Conservation (phyloP, 1,140 invertebrate genomes). For the Apis cerana region DNA sequence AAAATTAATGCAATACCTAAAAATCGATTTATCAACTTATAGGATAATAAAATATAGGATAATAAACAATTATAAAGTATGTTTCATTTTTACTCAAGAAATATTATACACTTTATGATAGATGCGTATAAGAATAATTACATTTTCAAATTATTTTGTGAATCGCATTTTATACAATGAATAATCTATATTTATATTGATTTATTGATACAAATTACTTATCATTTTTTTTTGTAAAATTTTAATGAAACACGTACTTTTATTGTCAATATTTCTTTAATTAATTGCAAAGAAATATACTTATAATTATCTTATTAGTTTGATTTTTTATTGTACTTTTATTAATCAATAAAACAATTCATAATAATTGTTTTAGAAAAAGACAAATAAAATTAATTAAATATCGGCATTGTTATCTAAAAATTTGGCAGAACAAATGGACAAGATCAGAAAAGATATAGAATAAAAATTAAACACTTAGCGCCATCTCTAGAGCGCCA, state of each 20-base stretch:
- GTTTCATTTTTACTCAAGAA: neutral
- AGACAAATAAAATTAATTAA: too few relatives aligned
- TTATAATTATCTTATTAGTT: neutral
- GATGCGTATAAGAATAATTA: neutral
- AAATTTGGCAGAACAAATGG: too few relatives aligned
- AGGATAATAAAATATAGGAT: neutral
- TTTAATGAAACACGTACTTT: neutral
- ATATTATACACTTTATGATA: neutral
- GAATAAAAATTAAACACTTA: too few relatives aligned
- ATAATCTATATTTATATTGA: neutral
- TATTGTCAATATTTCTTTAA: neutral
- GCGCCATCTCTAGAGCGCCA: too few relatives aligned
- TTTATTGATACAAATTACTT: neutral
- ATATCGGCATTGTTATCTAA: too few relatives aligned
- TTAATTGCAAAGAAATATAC: neutral
- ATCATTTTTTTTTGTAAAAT: neutral
- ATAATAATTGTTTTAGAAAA: neutral
- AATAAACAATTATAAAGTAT: neutral
- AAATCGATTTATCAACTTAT: neutral
- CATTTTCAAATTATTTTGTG: neutral
- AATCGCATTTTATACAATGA: neutral
- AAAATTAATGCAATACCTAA: conserved; percentile 12
- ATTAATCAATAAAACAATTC: neutral
- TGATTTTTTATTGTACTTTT: neutral
- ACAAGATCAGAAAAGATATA: too few relatives aligned